Percentiles rank a stretch among this genome's conserved stretches.
phyloP scores from a whole-genome alignment of 2,888 invertebrate species.

The Eledona agricola region DNA sequence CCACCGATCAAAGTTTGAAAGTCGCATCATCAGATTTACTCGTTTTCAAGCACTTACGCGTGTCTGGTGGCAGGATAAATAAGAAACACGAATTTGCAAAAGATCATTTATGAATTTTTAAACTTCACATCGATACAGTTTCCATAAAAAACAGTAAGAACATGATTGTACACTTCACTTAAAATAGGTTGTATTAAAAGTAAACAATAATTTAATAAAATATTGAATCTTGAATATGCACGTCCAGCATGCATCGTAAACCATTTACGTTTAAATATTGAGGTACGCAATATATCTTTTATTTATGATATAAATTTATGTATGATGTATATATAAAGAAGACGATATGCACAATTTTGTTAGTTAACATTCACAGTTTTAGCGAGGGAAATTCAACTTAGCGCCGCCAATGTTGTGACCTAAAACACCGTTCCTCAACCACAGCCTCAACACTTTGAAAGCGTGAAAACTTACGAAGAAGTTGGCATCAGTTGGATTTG shows the following conservation, averaged over 20 bases:
- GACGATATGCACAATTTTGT: slow-evolving; percentile 48
- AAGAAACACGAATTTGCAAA: no score
- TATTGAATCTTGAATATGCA: slow-evolving; percentile 48
- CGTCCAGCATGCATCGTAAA: slow-evolving; percentile 58
- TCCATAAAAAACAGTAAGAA: slow-evolving; percentile 54
- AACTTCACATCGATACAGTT: slow-evolving; percentile 43
- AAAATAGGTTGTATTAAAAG: slow-evolving; percentile 42
- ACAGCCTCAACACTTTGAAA: slow-evolving; percentile 27
- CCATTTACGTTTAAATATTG: slow-evolving; percentile 47
- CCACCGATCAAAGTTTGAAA: no score
- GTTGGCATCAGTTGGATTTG: slow-evolving; percentile 49
- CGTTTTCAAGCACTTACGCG: no score
- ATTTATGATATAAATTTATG: slow-evolving; percentile 35
- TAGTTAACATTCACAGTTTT: slow-evolving; percentile 52
- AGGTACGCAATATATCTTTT: slow-evolving; percentile 45
- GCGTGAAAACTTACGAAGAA: slow-evolving; percentile 49
- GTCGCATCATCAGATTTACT: no score
- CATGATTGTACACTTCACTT: slow-evolving; percentile 41
- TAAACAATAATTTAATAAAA: slow-evolving; percentile 54
- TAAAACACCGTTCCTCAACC: slow-evolving; percentile 41
- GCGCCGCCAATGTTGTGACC: slow-evolving; percentile 59
- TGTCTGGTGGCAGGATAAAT: no score
- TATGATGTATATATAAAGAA: slow-evolving; percentile 44
- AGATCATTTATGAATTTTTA: slow-evolving; percentile 10
- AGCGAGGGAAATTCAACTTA: slow-evolving; percentile 56